These are phyloP conservation scores for Lates japonicus DNA, from an alignment of 2,797 vertebrate species.

Conservation along the genomic window DNA sequence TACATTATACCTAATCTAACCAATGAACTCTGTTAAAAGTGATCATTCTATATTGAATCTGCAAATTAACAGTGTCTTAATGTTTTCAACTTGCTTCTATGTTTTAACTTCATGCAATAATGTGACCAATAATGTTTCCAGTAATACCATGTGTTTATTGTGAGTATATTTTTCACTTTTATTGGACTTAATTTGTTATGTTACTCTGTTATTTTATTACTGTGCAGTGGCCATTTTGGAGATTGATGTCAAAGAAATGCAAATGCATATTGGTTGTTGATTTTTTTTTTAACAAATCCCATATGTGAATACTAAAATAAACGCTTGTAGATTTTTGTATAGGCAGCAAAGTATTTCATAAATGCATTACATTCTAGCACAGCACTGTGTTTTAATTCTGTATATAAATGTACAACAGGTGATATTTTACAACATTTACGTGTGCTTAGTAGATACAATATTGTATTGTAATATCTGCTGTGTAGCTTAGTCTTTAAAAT, in stretches of 20 bases:
- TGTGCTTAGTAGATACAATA: constrained; percentile 61
- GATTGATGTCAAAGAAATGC: constrained; percentile 61
- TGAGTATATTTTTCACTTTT: constrained; percentile 11
- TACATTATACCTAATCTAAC: not conserved
- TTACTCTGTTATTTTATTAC: not conserved
- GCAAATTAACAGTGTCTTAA: constrained; percentile 23
- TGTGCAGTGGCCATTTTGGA: constrained; percentile 50
- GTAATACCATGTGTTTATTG: constrained; percentile 13
- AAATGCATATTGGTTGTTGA: constrained; percentile 39
- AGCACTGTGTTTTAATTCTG: constrained; percentile 68
- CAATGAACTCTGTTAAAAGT: constrained; percentile 16
- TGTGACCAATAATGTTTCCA: not conserved
- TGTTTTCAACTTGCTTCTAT: constrained; percentile 31
- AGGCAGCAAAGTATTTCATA: constrained; percentile 68
- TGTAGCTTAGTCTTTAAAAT: constrained; percentile 53
- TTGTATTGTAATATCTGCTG: constrained; percentile 59
- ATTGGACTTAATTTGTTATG: constrained; percentile 3
- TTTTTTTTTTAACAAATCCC: constrained; percentile 53
- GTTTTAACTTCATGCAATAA: constrained; percentile 18
- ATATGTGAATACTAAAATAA: constrained; percentile 71
- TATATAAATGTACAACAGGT: constrained; percentile 69
- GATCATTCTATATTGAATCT: constrained; percentile 30
- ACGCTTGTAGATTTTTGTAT: constrained; percentile 82
- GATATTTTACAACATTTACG: constrained; percentile 59
- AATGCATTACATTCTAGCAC: constrained; percentile 56